Conservation (phyloP, 2,797 vertebrate genomes). For the Aldrovandia affinis region DNA sequence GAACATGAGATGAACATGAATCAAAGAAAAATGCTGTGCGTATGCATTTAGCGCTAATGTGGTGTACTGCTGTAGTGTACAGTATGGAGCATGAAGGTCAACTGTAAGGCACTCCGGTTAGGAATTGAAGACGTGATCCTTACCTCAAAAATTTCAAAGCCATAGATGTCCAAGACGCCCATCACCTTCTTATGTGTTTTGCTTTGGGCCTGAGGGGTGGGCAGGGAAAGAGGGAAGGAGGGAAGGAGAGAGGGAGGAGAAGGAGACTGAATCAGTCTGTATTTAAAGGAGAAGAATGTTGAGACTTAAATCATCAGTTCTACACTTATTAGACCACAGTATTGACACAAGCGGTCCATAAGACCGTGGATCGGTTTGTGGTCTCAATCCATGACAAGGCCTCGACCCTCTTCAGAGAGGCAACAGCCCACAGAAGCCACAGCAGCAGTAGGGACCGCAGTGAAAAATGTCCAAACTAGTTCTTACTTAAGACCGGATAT, state of each 20-base stretch:
- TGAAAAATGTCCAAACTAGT: neutral
- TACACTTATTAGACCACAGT: neutral
- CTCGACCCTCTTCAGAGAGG: neutral
- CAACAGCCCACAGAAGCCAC: neutral
- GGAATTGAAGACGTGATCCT: conserved; percentile 35
- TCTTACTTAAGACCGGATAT: neutral
- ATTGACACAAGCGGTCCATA: neutral
- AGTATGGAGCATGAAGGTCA: neutral
- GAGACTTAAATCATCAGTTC: neutral
- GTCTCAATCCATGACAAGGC: neutral
- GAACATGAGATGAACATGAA: no score
- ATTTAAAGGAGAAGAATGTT: neutral
- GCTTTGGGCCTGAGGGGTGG: conserved; percentile 85
- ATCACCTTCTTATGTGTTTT: conserved; percentile 97
- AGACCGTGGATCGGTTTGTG: neutral
- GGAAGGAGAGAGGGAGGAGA: neutral
- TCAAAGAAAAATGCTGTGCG: neutral
- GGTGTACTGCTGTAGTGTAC: no score
- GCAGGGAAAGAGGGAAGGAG: conserved; percentile 32
- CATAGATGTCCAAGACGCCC: conserved; percentile 98
- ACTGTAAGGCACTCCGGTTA: neutral
- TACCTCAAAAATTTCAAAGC: conserved; percentile 99
- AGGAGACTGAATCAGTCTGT: neutral
- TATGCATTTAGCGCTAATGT: neutral
- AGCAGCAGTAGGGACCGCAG: neutral